Evolutionary conservation across 2,888 invertebrate species (phyloP).

Genomic region (Chrysopilus asiliformis): DNA sequence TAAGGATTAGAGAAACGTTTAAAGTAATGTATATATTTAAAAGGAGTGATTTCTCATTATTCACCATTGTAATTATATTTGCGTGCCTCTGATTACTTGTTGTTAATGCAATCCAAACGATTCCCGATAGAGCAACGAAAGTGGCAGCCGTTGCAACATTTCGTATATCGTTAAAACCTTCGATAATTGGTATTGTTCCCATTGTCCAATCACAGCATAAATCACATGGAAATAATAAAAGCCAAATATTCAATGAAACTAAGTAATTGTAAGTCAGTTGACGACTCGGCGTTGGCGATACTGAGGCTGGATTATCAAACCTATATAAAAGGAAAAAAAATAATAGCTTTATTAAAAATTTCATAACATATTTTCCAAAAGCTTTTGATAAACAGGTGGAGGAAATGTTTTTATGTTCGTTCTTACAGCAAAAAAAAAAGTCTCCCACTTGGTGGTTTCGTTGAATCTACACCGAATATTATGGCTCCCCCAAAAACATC

Average conservation of each 20-base stretch:
- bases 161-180: slow-evolving; percentile 62
- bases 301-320: slow-evolving; percentile 96
- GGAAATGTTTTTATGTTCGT: too few relatives aligned
- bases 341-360: background rate
- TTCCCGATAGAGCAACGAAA: slow-evolving; percentile 46
- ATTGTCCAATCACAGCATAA: slow-evolving; percentile 98
- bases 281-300: slow-evolving; percentile 64
- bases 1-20: slow-evolving; percentile 31
- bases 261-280: slow-evolving; percentile 90
- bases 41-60: background rate
- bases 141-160: slow-evolving; percentile 66
- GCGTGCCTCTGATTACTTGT: slow-evolving; percentile 50
- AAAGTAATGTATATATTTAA: background rate
- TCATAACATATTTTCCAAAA: background rate
- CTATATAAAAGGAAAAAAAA: slow-evolving; percentile 34
- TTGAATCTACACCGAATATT: too few relatives aligned
- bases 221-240: slow-evolving; percentile 75
- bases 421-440: too few relatives aligned
- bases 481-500: too few relatives aligned
- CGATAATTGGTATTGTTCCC: slow-evolving; percentile 67
- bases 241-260: slow-evolving; percentile 79
- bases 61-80: slow-evolving; percentile 54
- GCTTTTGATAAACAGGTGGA: background rate
- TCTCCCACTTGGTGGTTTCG: too few relatives aligned
- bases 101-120: slow-evolving; percentile 40